Percentiles rank a stretch among this genome's conserved stretches.
These are phyloP conservation scores for Hermaeophaga mercurialis DNA, from an alignment of 2,888 invertebrate species.

Conservation along the genomic window DNA sequence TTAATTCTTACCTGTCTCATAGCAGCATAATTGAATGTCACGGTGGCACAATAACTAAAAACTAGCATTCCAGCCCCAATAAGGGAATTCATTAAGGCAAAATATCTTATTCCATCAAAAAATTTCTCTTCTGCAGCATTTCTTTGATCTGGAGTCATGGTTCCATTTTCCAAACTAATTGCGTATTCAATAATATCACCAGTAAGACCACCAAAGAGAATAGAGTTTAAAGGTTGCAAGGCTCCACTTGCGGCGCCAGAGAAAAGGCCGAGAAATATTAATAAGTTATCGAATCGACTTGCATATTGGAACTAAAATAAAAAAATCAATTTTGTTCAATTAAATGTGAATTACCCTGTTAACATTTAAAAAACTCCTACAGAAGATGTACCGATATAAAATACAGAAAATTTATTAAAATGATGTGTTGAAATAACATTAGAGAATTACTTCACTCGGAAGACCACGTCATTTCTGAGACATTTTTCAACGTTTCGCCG, in stretches of 20 bases:
- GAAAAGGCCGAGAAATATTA: slow-evolving; percentile 64
- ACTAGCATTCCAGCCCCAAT: slow-evolving; percentile 67
- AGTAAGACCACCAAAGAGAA: slow-evolving; percentile 69
- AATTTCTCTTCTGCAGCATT: slow-evolving; percentile 56
- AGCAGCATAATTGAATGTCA: slow-evolving; percentile 72
- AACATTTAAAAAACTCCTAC: no score
- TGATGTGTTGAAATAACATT: no score
- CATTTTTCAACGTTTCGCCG: no score
- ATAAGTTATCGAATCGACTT: slow-evolving; percentile 62
- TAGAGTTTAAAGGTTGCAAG: slow-evolving; percentile 70
- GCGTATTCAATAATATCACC: slow-evolving; percentile 63
- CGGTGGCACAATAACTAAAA: slow-evolving; percentile 68
- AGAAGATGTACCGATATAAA: not conserved
- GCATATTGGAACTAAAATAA: slow-evolving; percentile 70
- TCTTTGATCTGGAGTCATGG: slow-evolving; percentile 32
- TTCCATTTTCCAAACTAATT: slow-evolving; percentile 8
- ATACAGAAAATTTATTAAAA: no score
- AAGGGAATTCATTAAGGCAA: slow-evolving; percentile 66
- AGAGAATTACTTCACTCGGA: no score
- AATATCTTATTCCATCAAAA: slow-evolving; percentile 60
- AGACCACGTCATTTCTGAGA: no score
- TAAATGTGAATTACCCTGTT: no score
- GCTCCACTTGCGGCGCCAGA: slow-evolving; percentile 66
- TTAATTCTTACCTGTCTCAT: slow-evolving; percentile 69
- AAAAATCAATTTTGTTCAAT: not conserved